Evolutionary conservation across 2,797 vertebrate species (phyloP).

Genomic region (Clarias laeviceps): DNA sequence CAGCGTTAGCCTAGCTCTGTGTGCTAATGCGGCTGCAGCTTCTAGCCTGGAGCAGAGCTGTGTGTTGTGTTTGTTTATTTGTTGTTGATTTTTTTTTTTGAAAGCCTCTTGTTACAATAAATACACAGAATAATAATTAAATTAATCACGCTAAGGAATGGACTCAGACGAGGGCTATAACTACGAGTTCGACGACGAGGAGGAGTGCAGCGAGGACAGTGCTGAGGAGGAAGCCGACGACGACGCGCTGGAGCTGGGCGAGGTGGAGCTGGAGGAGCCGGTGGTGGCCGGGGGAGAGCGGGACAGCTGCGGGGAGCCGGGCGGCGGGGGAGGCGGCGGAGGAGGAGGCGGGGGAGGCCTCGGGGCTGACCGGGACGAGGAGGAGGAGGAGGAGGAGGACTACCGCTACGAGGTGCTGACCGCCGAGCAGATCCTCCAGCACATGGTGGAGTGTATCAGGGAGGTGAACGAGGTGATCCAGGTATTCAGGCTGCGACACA

Average conservation of each 20-base stretch:
- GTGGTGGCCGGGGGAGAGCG: slow-evolving; percentile 90
- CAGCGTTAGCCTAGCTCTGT: not conserved
- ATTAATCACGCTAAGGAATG: slow-evolving; percentile 77
- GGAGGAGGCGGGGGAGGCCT: slow-evolving; percentile 83
- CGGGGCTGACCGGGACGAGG: slow-evolving; percentile 90
- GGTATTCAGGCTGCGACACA: slow-evolving; percentile 68
- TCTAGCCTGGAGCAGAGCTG: slow-evolving; percentile 62
- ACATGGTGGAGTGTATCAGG: slow-evolving; percentile 99
- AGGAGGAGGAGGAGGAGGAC: slow-evolving; percentile 74
- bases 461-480: slow-evolving; percentile 99
- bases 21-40: slow-evolving; percentile 23
- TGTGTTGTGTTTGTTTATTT: slow-evolving; percentile 40
- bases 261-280: slow-evolving; percentile 95
- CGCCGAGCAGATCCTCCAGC: slow-evolving; percentile 96
- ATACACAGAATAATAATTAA: slow-evolving; percentile 29
- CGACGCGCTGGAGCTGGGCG: slow-evolving; percentile 93
- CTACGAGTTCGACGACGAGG: slow-evolving; percentile 98
- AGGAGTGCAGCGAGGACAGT: slow-evolving; percentile 97
- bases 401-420: slow-evolving; percentile 98
- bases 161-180: slow-evolving; percentile 99
- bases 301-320: slow-evolving; percentile 84
- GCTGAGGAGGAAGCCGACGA: slow-evolving; percentile 93
- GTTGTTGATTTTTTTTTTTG: slow-evolving; percentile 41
- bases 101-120: slow-evolving; percentile 35
- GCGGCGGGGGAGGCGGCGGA: slow-evolving; percentile 70